Conservation (phyloP, 1,140 invertebrate species). For the Drosophila grimshawi region DNA sequence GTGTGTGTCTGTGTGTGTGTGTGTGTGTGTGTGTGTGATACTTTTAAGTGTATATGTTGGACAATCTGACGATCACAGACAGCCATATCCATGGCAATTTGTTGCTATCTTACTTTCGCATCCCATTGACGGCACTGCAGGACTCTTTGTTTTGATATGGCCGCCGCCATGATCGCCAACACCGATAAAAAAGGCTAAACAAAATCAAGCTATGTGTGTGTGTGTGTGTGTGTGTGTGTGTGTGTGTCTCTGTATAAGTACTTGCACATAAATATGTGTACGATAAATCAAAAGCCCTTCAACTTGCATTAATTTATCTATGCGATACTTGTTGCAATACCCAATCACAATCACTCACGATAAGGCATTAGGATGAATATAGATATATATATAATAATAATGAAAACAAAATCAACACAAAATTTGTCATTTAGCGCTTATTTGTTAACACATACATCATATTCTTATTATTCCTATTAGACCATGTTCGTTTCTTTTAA, state of each 20-base stretch:
- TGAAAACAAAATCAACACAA: too few relatives aligned
- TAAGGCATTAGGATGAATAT: constrained; percentile 21
- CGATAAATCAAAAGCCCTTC: constrained; percentile 1
- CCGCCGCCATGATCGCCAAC: constrained; percentile 50
- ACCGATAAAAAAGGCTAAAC: constrained; percentile 51
- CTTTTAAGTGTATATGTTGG: constrained; percentile 65
- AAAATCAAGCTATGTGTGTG: neutral
- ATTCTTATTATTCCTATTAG: too few relatives aligned
- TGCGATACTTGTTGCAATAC: constrained; percentile 30
- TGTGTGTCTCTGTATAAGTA: constrained; percentile 6
- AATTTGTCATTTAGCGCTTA: too few relatives aligned
- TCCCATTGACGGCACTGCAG: constrained; percentile 69
- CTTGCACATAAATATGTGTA: too few relatives aligned
- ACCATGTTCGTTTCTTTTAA: too few relatives aligned
- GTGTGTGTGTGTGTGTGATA: constrained; percentile 3
- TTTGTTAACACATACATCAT: too few relatives aligned
- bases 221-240: constrained; percentile 4
- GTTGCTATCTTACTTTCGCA: constrained; percentile 70
- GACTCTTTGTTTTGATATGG: constrained; percentile 74
- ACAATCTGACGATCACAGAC: constrained; percentile 71
- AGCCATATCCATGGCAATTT: constrained; percentile 66
- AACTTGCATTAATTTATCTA: constrained; percentile 51
- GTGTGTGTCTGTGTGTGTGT: constrained; percentile 4
- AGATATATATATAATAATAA: neutral
- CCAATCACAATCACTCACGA: constrained; percentile 55